Conservation (phyloP, 2,888 invertebrate species). For the Itoplectis maculator region DNA sequence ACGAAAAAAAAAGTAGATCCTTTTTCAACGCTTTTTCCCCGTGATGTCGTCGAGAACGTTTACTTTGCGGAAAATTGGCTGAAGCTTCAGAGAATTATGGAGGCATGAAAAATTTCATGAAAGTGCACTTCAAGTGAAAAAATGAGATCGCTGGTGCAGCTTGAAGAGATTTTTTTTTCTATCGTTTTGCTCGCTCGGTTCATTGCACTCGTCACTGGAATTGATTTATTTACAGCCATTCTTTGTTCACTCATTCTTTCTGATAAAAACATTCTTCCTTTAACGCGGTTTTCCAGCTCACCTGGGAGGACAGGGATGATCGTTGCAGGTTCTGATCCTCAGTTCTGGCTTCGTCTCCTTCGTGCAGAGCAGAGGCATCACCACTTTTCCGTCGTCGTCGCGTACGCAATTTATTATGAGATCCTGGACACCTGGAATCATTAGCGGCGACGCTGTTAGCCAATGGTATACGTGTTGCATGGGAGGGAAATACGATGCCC, state of each 20-base stretch:
- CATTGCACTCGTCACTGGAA: no score
- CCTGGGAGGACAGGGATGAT: slow-evolving; percentile 97
- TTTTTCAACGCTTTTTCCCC: not conserved
- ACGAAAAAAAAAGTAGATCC: slow-evolving; percentile 1
- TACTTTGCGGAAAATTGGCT: not conserved
- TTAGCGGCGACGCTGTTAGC: not conserved
- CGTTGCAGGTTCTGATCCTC: slow-evolving; percentile 95
- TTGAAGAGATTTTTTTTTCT: no score
- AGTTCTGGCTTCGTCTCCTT: slow-evolving; percentile 95
- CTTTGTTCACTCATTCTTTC: no score
- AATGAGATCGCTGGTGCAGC: no score
- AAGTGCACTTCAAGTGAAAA: no score
- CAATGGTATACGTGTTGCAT: not conserved
- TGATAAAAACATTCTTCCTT: not conserved
- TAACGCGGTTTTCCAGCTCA: slow-evolving; percentile 80
- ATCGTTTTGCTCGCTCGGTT: no score
- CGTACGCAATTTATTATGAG: slow-evolving; percentile 95
- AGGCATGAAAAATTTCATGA: not conserved
- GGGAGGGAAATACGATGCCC: not conserved
- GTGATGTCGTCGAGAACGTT: not conserved
- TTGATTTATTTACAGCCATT: no score
- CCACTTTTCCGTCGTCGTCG: slow-evolving; percentile 94
- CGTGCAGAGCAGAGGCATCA: slow-evolving; percentile 94
- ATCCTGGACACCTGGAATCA: slow-evolving; percentile 89
- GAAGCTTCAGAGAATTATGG: not conserved